Conservation (phyloP, 2,797 vertebrate species). For the Lacerta viridis region DNA sequence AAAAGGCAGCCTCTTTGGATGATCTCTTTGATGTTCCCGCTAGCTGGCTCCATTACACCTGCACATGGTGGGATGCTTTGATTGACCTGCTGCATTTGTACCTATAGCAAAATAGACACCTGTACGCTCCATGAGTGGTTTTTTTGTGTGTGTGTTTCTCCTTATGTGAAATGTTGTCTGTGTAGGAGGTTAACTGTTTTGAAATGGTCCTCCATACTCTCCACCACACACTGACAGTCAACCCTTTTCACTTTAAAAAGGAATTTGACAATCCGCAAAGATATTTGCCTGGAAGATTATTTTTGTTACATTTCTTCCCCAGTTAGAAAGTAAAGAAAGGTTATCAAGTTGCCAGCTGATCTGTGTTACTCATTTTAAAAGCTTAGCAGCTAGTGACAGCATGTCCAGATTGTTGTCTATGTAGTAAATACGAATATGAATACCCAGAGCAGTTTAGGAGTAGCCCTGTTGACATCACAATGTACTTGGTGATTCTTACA, state of each 20-base stretch:
- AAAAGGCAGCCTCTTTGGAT: neutral
- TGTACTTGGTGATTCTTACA: neutral
- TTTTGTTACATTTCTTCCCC: neutral
- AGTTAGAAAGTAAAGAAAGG: neutral
- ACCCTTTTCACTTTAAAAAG: neutral
- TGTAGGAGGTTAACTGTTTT: neutral
- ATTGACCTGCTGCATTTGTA: neutral
- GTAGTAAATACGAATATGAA: slow-evolving; percentile 6
- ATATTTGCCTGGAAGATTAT: neutral
- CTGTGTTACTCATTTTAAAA: slow-evolving; percentile 9
- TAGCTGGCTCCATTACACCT: neutral
- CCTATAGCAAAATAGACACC: neutral
- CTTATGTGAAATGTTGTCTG: neutral
- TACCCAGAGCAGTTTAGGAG: neutral
- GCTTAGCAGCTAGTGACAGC: neutral
- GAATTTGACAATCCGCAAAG: neutral
- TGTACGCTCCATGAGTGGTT: neutral
- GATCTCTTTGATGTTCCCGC: neutral
- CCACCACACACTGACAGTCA: neutral
- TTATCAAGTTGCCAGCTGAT: neutral
- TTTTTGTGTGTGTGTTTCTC: neutral
- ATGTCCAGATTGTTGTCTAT: neutral
- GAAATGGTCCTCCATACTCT: neutral
- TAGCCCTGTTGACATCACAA: neutral
- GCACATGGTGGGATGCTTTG: neutral